phyloP scores from a whole-genome alignment of 2,888 invertebrate species.

The Noctua janthe region DNA sequence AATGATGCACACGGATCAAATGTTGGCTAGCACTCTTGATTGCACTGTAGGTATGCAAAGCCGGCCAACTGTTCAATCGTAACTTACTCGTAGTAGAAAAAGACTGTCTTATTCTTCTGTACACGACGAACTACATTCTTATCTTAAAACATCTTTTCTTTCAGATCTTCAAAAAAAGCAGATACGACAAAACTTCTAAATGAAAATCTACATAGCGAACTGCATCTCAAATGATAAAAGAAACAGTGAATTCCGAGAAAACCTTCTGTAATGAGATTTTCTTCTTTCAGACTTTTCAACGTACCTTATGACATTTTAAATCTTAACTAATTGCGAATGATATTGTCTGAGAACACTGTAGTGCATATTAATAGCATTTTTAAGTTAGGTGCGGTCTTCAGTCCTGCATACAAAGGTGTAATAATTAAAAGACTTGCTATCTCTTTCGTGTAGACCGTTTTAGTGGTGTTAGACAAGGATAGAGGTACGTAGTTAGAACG shows the following conservation, averaged over 20 bases:
- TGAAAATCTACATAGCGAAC: constrained; percentile 20
- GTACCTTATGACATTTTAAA: constrained; percentile 39
- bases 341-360: constrained; percentile 30
- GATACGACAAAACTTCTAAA: constrained; percentile 6
- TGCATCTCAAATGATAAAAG: constrained; percentile 47
- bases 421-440: constrained; percentile 42
- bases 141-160: not conserved
- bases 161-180: constrained; percentile 28
- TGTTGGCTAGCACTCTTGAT: not conserved
- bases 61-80: not conserved
- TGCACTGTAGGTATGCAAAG: not conserved
- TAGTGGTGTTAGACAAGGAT: constrained; percentile 20
- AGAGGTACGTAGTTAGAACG: not conserved
- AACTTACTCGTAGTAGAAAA: constrained; percentile 2
- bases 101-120: not conserved
- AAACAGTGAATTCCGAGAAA: constrained; percentile 34
- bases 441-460: constrained; percentile 29
- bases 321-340: constrained; percentile 47
- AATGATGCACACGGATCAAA: not conserved
- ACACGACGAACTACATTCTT: not conserved
- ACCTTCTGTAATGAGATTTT: constrained; percentile 40
- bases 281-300: constrained; percentile 12
- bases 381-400: constrained; percentile 41
- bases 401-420: constrained; percentile 57
- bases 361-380: constrained; percentile 61